These are phyloP conservation scores for Drosophila paracracens DNA, from an alignment of 2,888 invertebrate species.

Conservation along the genomic window DNA sequence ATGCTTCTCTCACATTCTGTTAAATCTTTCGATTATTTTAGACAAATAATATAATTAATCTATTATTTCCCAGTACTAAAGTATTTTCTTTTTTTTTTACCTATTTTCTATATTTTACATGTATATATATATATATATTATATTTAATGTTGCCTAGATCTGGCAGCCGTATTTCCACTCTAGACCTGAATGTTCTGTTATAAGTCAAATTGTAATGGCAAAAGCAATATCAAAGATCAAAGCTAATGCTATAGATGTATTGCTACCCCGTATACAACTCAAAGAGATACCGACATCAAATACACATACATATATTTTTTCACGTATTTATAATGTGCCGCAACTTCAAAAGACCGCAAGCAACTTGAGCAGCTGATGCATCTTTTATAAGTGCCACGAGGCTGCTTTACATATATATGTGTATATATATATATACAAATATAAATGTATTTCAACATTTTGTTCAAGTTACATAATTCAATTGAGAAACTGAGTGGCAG, in stretches of 20 bases:
- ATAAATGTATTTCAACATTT: constrained; percentile 41
- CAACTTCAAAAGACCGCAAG: constrained; percentile 50
- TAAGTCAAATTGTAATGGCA: constrained; percentile 29
- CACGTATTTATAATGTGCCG: constrained; percentile 26
- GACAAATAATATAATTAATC: neutral
- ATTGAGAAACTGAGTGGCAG: constrained; percentile 36
- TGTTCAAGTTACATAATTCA: constrained; percentile 67
- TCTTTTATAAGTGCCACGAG: constrained; percentile 38
- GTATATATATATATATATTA: too few species aligned
- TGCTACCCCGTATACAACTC: constrained; percentile 31
- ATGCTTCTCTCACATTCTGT: neutral
- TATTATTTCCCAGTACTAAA: accelerated
- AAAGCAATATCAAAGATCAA: constrained; percentile 61
- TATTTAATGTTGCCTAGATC: neutral
- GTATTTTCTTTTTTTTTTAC: neutral
- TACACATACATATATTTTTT: neutral
- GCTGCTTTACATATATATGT: constrained; percentile 49
- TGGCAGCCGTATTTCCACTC: constrained; percentile 4
- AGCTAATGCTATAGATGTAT: constrained; percentile 39
- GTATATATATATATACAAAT: neutral
- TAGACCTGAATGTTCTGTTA: constrained; percentile 32
- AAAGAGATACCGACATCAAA: constrained; percentile 42
- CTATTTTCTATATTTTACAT: neutral
- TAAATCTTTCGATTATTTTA: neutral
- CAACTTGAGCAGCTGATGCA: constrained; percentile 46